Base-by-base conservation (phyloP, 2,888 invertebrate species). In the Noctua comes region DNA sequence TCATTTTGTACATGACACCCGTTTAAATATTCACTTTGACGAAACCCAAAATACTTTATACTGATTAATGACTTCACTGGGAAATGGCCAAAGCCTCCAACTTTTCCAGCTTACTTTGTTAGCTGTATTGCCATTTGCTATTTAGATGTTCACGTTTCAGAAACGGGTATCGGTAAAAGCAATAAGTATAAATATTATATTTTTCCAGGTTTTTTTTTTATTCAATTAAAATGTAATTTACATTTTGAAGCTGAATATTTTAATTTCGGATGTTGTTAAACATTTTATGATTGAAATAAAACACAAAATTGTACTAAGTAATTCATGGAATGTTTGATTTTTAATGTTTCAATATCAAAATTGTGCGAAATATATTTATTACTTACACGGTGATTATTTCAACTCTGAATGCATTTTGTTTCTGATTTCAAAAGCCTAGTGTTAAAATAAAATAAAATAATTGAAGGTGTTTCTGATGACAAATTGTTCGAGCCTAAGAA, bases 401-500 rank as follows among this genome's bases (percentile, higher is more conserved):
- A 24, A 59, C 5, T 36, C 11, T 21, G 2, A 36, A 18, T 16
- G 18, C 1, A 40, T 4, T 59, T 24, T n/a, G 16, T 59, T 46
- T 36, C 5, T 10, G 36, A 36, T 57, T 57, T 13, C 0, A 31
- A 74, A 73, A 27, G 48, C 57, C n/a, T n/a, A 11, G 2, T 57
- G 13, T 5, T n/a, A 2, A 24, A 18, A 2, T 36, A n/a, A n/a
- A n/a, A n/a, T n/a, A n/a, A n/a, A n/a, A n/a, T 36, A 4, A 36
- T 36, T 36, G 36, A 5, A 36, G 5, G 36, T 31, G 21, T 36
- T 18, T 51, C 5, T 40, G 1, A 48, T 21, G 1, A 24, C 7
- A 36, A 48, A 48, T 57, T 75, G 16, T 75, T 36, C 7, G 2
- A 75, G 21, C n/a, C 6, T 59, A 5, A 48, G 27, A 73, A 73